Conservation (phyloP, 2,113 vertebrate species). For the Mus spicilegus region DNA sequence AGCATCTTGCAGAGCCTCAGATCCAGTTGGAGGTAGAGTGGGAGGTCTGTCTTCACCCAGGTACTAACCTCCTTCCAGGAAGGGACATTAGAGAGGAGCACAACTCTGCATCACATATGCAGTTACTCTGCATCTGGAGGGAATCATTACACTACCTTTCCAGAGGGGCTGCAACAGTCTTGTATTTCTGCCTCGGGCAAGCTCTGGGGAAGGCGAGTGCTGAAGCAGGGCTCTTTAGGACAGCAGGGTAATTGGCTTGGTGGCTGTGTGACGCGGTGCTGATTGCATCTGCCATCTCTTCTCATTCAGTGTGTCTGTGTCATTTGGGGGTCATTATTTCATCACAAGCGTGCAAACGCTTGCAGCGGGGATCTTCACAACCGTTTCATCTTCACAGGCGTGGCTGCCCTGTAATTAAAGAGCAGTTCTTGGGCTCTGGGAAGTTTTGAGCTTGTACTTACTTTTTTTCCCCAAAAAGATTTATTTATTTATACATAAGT, state of each 20-base stretch:
- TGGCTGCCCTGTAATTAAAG: neutral
- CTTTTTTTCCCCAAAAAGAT: too few relatives aligned
- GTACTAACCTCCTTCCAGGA: neutral
- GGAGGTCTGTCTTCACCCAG: neutral
- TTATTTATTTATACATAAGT: too few relatives aligned
- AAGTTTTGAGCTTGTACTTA: neutral
- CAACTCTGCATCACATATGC: neutral
- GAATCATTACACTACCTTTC: fast-evolving
- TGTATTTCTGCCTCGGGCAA: neutral
- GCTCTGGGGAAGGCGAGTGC: neutral
- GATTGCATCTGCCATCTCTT: neutral
- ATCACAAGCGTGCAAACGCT: neutral
- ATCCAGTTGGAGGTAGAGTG: neutral
- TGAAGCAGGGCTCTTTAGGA: too few relatives aligned
- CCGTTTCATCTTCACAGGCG: neutral
- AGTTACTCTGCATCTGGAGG: neutral
- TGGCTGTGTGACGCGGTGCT: neutral
- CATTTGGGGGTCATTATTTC: neutral
- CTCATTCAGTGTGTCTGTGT: neutral
- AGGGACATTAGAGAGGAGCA: neutral
- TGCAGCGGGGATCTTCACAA: neutral
- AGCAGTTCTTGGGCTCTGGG: neutral
- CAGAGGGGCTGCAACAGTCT: neutral
- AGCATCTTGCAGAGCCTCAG: neutral
- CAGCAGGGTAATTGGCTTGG: neutral